Evolutionary conservation across 1,140 invertebrate species (phyloP), one percentile per base, ranked within the genome.

Genomic region (Aphaenogaster ashmeadi): DNA sequence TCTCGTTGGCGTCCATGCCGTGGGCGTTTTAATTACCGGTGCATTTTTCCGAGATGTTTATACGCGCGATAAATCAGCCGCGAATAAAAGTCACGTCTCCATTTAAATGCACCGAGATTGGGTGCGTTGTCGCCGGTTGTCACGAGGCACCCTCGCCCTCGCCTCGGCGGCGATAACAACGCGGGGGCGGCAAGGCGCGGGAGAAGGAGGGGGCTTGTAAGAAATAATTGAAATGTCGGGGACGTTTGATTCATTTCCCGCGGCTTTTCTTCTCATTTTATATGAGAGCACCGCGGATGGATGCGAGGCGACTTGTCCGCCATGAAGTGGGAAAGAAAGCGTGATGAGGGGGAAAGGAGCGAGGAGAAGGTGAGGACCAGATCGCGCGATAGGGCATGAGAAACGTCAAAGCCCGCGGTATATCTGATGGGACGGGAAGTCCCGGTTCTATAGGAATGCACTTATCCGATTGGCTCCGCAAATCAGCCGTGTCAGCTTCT

Each of bases 401-500:
- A 94, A 93, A 95, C 92, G 94, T 95, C 94, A 95, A 95, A 95
- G 92, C 89, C 66, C 91, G 89, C 89, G 83, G 89, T 85, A 90
- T 95, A 95, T 95, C 94, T 95, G 94, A 95, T 95, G 95, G 94
- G 94, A 94, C 93, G 89, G 87, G 91, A 93, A 90, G 89, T 88
- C 74, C 86, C 77, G 90, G 90, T 87, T 93, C 91, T 93, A 94
- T 93, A 94, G 92, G 93, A 95, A 95, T 94, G 94, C 92, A 95
- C 93, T 95, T 95, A 95, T 95, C 94, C 94, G 94, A 95, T 95
- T 95, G 95, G 95, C 94, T 93, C 85, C 80, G 92, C 93, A 92
- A 95, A 95, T 95, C 92, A 87, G 92, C 91, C 91, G 93, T 93
- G 93, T 95, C 94, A 95, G 94, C 94, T 93, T 91, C 90, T 92